Base-by-base conservation (phyloP, 1,140 invertebrate genomes). In the Brachystomella parvula region DNA sequence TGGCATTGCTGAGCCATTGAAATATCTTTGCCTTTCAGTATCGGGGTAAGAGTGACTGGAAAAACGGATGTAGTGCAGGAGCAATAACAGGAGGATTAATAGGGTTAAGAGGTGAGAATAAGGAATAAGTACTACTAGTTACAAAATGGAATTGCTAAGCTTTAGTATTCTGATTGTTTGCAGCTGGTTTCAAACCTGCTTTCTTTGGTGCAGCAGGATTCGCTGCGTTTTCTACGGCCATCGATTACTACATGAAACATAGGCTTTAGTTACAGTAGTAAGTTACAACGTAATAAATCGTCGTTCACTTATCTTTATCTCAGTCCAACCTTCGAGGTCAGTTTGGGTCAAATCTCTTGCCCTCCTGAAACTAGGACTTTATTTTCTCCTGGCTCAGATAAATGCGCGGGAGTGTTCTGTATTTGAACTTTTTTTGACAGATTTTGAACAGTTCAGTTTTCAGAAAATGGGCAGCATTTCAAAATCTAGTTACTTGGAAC, bases 1-100 rank as follows among this genome's bases (percentile, higher is more conserved):
- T n/a, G n/a, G n/a, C n/a, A n/a, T n/a, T n/a, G 61, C 24, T 63
- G 21, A 44, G 63, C 64, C 35, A 47, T 15, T 62, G 32, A 35
- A 63, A 47, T 32, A 24, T 24, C 28, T 47, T 9, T 28, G 56
- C 66, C 61, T 81, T 83, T 70, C 75, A 91, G 89, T 85, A 89
- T 77, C 83, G 95, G 74, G 95, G 92, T 29, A 95, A 95, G 78
- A 88, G 85, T 56, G 95, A 98, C 77, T 95, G 95, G 91, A 89
- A 88, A 75, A 98, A 98, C 84, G 93, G 93, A 17, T 95, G 92
- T 12, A 88, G 93, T 77, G 92, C 94, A 73, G 94, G 94, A 63
- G 94, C 84, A 58, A 83, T 97, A 57, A 96, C 94, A 47, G 95
- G 96, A 67, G 94, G 94, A 49, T 74, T 96, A n/a, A 89, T 98